Evolutionary conservation across 2,113 vertebrate species (phyloP), one percentile per base, ranked within the genome.

Genomic region (Paracanthobrama guichenoti): DNA sequence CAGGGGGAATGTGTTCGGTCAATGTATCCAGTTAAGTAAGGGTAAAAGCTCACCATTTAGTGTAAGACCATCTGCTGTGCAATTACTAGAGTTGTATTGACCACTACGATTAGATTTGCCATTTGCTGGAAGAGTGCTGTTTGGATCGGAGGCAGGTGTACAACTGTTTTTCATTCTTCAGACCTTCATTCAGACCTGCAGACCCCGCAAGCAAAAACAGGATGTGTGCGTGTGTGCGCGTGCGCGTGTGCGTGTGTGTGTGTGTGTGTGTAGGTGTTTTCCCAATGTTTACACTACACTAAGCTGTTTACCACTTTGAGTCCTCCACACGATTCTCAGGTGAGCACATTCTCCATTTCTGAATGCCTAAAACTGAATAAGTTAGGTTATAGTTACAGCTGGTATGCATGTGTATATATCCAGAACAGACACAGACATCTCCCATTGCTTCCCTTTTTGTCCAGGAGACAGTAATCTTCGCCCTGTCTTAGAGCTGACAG

Each of bases 51-150:
- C 16, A 74, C 55, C 71, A 26, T 59, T 83, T 73, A 74, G 71
- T 74, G 57, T 73, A 72, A 72, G 50, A 26, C 78, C 84, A 81
- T 59, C 69, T 79, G 71, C 78, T 72, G 28, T 26, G 73, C 46
- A 55, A 31, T 53, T 48, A 39, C 83, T 77, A 24, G 82, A 67
- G 60, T 55, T 72, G 50, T 85, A 71, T 85, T 85, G 75, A 80
- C 69, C 50, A 62, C 66, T 48, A 62, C 73, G 84, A 79, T 85
- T 85, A 81, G 79, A 81, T 81, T 81, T 71, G 64, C 79, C 48
- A 69, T 81, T 81, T 81, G 44, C 62, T 81, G 28, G 42, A 48
- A 81, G n/a, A 81, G 59, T 67, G 74, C 48, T 79, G 48, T 62
- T 74, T 57, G 62, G 72, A 82, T 48, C n/a, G n/a, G n/a, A 69